Base-by-base conservation (phyloP, 2,113 vertebrate genomes). In the Hydrolagus affinis region DNA sequence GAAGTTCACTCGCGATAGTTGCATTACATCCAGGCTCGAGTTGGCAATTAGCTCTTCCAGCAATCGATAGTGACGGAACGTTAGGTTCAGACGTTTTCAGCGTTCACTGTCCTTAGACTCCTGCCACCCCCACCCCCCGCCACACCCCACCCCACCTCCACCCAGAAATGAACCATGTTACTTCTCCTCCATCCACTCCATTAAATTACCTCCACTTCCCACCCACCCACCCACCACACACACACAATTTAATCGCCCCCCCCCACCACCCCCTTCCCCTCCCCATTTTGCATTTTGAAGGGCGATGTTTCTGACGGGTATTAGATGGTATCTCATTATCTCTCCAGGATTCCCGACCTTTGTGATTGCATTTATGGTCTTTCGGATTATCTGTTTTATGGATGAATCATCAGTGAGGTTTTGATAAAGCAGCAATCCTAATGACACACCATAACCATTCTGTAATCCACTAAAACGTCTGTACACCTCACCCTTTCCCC, bases 401-500 rank as follows among this genome's bases (percentile, higher is more conserved):
- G 78, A 19, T 83, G 62, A 83, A 83, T 68, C 78, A 83, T 83
- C 78, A 83, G 25, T 83, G 64, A 64, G 8, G 15, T n/a, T 62
- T 44, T 44, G 44, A 44, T 44, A 44, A 44, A 44, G 6, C 44
- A 1, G 44, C 44, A 44, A 1, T 44, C n/a, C 59, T 80, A 68
- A 77, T 77, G 60, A 8, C 62, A 32, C 66, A 15, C 32, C 4
- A 23, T 83, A 64, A 83, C 30, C 66, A 25, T 25, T 66, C 62
- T 10, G 11, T 83, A 32, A 32, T 83, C 78, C 78, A 83, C 11
- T 83, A 83, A 83, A 9, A 44, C 6, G 44, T 44, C 44, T 3
- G 44, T n/a, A n/a, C n/a, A n/a, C n/a, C n/a, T n/a, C n/a, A n/a
- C n/a, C n/a, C n/a, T 44, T 44, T 44, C 44, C 2, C 6, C 44